These are phyloP conservation scores for Resseliella maxima DNA, from an alignment of 2,888 invertebrate species.

Conservation along the genomic window DNA sequence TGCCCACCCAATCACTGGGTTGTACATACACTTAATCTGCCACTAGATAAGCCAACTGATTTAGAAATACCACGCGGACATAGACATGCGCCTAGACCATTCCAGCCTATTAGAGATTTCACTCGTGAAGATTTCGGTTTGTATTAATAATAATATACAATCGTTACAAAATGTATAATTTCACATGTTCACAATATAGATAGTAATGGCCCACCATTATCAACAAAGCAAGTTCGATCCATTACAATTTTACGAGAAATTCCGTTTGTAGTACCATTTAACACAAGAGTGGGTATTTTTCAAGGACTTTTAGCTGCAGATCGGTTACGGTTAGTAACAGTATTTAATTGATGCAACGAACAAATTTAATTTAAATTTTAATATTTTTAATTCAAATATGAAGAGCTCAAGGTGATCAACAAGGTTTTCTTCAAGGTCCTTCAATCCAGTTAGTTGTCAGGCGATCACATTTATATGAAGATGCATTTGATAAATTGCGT, in stretches of 20 bases:
- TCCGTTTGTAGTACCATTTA: constrained; percentile 94
- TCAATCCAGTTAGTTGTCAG: constrained; percentile 81
- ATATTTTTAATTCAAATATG: neutral
- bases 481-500: constrained; percentile 94
- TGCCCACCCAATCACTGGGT: constrained; percentile 81
- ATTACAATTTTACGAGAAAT: constrained; percentile 90
- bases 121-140: constrained; percentile 70
- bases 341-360: neutral
- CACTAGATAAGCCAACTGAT: constrained; percentile 70
- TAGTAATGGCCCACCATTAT: constrained; percentile 78
- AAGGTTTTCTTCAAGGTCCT: constrained; percentile 81
- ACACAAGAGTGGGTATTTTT: constrained; percentile 86
- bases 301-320: constrained; percentile 74
- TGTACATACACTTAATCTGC: constrained; percentile 67
- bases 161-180: constrained; percentile 21
- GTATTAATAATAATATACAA: constrained; percentile 30
- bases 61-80: constrained; percentile 69
- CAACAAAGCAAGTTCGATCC: constrained; percentile 87
- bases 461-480: constrained; percentile 96
- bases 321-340: constrained; percentile 63
- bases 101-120: constrained; percentile 70
- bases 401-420: constrained; percentile 77
- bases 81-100: constrained; percentile 69
- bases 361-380: constrained; percentile 56
- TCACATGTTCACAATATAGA: neutral